These are phyloP conservation scores for Halichoeres trimaculatus DNA, from an alignment of 2,113 vertebrate species.

Conservation along the genomic window DNA sequence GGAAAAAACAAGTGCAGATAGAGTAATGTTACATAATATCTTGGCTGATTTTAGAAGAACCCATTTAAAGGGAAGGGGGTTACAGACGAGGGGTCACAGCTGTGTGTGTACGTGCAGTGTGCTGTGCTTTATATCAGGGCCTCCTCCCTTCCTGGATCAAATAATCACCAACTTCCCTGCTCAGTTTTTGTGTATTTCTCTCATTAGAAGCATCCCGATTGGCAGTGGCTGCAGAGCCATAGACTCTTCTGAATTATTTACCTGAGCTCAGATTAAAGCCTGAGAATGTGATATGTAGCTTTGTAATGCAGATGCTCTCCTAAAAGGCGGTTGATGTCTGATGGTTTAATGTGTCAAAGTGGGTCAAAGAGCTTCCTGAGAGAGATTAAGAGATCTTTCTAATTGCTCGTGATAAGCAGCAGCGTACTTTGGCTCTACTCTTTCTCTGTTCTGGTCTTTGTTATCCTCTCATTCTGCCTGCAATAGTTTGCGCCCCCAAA, in stretches of 20 bases:
- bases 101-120: slow-evolving; percentile 32
- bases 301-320: slow-evolving; percentile 49
- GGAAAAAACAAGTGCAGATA: slow-evolving; percentile 37
- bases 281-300: slow-evolving; percentile 35
- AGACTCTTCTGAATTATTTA: slow-evolving; percentile 30
- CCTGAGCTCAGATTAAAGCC: slow-evolving; percentile 26
- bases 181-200: slow-evolving; percentile 23
- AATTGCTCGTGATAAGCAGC: slow-evolving; percentile 32
- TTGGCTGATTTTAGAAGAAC: slow-evolving; percentile 44
- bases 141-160: slow-evolving; percentile 54
- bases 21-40: slow-evolving; percentile 45
- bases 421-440: slow-evolving; percentile 17
- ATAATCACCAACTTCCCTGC: background rate
- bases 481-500: slow-evolving; percentile 48
- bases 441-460: slow-evolving; percentile 49
- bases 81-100: slow-evolving; percentile 45
- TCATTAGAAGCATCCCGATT: slow-evolving; percentile 4
- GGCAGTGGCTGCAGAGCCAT: slow-evolving; percentile 16
- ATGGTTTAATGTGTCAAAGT: slow-evolving; percentile 48
- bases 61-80: slow-evolving; percentile 26
- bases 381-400: slow-evolving; percentile 51
- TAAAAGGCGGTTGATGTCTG: slow-evolving; percentile 40
- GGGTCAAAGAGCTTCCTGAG: slow-evolving; percentile 48
- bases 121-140: slow-evolving; percentile 20
- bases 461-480: slow-evolving; percentile 62